phyloP scores from a whole-genome alignment of 2,113 vertebrate species.

The Myanophis thanlyinensis region DNA sequence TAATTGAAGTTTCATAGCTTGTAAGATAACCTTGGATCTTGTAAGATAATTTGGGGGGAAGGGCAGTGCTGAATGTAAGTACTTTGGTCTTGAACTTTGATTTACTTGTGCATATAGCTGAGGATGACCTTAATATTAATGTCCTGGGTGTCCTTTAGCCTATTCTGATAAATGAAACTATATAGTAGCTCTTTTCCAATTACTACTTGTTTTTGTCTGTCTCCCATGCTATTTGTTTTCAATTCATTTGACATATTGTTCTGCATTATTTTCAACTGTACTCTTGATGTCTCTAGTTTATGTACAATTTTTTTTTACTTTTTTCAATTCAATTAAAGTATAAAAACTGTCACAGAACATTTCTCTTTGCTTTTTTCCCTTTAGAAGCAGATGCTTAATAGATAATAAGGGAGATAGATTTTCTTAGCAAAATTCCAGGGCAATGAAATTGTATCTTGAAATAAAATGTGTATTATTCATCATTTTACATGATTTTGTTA shows the following conservation, averaged over 20 bases:
- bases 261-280: not conserved
- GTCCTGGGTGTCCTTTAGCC: not conserved
- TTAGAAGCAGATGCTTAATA: not conserved
- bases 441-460: not conserved
- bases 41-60: not conserved
- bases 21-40: not conserved
- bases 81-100: not conserved
- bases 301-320: not conserved
- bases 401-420: not conserved
- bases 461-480: not conserved
- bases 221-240: slow-evolving; percentile 3
- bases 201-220: not conserved
- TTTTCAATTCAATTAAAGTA: not conserved
- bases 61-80: not conserved
- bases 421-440: not conserved
- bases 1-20: not conserved
- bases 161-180: not conserved
- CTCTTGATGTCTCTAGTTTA: slow-evolving; percentile 2
- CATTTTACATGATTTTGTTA: not conserved
- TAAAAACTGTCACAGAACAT: not conserved
- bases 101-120: not conserved
- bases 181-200: not conserved
- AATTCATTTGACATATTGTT: slow-evolving; percentile 8
- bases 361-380: not conserved
- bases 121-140: not conserved